Evolutionary conservation across 1,140 invertebrate genomes (phyloP), one percentile per base, ranked within the genome.

Genomic region (Drosophila subobscura): DNA sequence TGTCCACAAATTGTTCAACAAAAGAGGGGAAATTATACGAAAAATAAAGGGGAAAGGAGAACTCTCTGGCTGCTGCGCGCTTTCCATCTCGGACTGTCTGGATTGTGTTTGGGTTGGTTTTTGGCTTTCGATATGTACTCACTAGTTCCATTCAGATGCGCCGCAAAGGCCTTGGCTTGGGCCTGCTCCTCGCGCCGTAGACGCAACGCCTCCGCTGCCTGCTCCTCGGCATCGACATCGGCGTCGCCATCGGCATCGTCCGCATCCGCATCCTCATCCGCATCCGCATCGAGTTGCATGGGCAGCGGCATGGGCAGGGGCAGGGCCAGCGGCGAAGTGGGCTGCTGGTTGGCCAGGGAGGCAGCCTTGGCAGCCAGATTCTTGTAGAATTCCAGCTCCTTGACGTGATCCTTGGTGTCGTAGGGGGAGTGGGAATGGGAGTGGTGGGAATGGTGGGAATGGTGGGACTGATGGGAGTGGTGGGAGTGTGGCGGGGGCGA

Each of bases 61-160:
- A n/a, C 16, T 20, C 16, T 20, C 16, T 20, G 0, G 0, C 16
- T 0, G 16, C 16, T 20, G 16, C 16, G 16, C 16, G 16, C 16
- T 58, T 84, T 84, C 61, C 79, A 75, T 67, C 42, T 33, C 37
- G 8, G n/a, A 44, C 16, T 29, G 5, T 12, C 2, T 10, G 4
- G 12, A 8, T 16, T 20, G 27, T 52, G 16, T 20, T 29, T 23
- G 12, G 22, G 12, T 46, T n/a, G 20, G 6, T 12, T 25, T 64
- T 90, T 91, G 90, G 90, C 77, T 79, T 74, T 86, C 86, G 83
- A 88, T 90, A 89, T 92, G 78, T 94, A 94, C 94, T 93, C 93
- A 96, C 95, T 96, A 91, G 95, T 95, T 92, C 95, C 95, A 92
- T 96, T 95, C n/a, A 95, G 90, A 89, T 94, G 94, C 16, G 93